phyloP scores from a whole-genome alignment of 2,113 vertebrate species.

The Serilophus lunatus region DNA sequence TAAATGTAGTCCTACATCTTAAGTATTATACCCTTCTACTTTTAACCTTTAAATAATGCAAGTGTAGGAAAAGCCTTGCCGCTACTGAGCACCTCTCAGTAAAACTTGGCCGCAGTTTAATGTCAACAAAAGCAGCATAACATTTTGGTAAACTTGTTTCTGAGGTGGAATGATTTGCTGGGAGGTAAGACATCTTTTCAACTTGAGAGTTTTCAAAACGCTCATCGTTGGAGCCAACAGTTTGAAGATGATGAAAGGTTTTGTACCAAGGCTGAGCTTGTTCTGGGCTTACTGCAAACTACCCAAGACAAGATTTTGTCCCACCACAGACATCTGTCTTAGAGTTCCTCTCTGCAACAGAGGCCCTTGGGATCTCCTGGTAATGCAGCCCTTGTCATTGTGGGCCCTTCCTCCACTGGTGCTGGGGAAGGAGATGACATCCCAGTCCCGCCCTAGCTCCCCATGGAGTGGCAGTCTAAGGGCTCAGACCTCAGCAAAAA shows the following conservation, averaged over 20 bases:
- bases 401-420: background rate
- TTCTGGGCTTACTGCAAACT: background rate
- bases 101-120: background rate
- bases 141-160: background rate
- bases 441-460: background rate
- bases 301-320: background rate
- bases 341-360: background rate
- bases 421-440: background rate
- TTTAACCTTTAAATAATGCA: constrained; percentile 47
- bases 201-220: background rate
- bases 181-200: background rate
- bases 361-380: background rate
- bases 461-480: fast-evolving
- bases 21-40: background rate
- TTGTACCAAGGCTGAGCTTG: fast-evolving
- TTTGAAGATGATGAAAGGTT: background rate
- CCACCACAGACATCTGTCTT: background rate
- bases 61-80: background rate
- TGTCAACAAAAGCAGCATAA: background rate
- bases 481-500: background rate
- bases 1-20: background rate
- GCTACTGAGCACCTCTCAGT: background rate
- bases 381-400: fast-evolving
- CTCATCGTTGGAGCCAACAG: background rate
- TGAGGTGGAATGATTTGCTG: background rate